These are phyloP conservation scores for Xenentodon cancila DNA, from an alignment of 2,797 vertebrate species.

Conservation along the genomic window DNA sequence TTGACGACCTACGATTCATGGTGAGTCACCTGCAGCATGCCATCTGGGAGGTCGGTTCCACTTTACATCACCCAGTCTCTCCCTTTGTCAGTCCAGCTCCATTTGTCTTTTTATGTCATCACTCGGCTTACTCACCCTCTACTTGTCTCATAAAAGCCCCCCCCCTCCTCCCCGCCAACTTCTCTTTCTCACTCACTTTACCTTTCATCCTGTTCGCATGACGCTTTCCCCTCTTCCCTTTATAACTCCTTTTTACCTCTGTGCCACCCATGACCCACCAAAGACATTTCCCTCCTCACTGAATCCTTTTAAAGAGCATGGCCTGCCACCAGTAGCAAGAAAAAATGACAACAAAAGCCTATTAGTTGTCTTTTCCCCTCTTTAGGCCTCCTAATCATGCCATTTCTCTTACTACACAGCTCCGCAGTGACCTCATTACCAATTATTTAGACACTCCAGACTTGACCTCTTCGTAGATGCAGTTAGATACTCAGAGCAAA, in stretches of 20 bases:
- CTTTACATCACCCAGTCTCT: constrained; percentile 54
- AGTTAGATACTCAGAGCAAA: constrained; percentile 26
- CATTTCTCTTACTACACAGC: constrained; percentile 43
- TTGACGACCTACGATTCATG: constrained; percentile 98
- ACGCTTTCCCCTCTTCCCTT: constrained; percentile 16
- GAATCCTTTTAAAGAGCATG: constrained; percentile 52
- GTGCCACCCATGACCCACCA: constrained; percentile 59
- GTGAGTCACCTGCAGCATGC: constrained; percentile 86
- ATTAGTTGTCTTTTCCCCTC: constrained; percentile 48
- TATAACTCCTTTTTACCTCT: constrained; percentile 56
- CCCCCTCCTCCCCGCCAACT: background rate
- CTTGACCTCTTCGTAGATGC: constrained; percentile 23
- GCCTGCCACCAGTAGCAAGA: constrained; percentile 59
- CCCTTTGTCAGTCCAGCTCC: constrained; percentile 37
- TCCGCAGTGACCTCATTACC: constrained; percentile 6
- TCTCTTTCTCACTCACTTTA: constrained; percentile 22
- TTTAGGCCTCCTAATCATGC: constrained; percentile 46
- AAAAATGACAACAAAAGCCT: constrained; percentile 58
- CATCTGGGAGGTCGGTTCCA: constrained; percentile 54
- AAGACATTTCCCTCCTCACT: constrained; percentile 57
- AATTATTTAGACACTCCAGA: background rate
- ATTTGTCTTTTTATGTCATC: constrained; percentile 57
- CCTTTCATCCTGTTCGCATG: constrained; percentile 21
- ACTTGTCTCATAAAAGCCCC: constrained; percentile 39
- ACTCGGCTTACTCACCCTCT: constrained; percentile 38